Evolutionary conservation across 2,797 vertebrate genomes (phyloP).

Genomic region (Carcharodon carcharias): DNA sequence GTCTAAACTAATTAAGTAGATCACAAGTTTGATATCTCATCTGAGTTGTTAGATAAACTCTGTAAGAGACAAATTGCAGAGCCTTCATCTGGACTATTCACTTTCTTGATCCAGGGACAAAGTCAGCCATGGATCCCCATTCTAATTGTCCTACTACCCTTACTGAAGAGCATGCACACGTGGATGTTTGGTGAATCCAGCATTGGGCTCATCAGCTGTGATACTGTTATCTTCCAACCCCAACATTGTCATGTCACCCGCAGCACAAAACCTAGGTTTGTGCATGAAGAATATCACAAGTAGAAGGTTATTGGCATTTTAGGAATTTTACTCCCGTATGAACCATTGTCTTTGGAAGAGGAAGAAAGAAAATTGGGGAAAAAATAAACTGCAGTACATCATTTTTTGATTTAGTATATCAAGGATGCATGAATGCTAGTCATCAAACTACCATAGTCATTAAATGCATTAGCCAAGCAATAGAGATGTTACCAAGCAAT

Average conservation of each 20-base stretch:
- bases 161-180: neutral
- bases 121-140: neutral
- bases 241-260: neutral
- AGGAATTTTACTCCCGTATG: neutral
- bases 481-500: neutral
- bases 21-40: no score
- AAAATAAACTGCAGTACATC: neutral
- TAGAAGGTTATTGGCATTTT: neutral
- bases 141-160: neutral
- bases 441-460: neutral
- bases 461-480: neutral
- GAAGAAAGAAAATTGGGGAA: neutral
- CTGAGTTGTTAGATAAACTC: no score
- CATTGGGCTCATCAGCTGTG: neutral
- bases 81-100: neutral
- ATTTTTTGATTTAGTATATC: neutral
- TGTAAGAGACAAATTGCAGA: no score
- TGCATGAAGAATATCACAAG: neutral
- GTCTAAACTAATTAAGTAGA: no score
- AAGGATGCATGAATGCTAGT: neutral
- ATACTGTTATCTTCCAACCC: neutral
- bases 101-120: neutral
- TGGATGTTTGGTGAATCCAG: neutral
- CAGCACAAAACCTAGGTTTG: neutral
- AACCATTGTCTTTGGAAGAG: neutral